A percentile compares a stretch with the other conserved stretches of the same genome.
These are phyloP conservation scores for Rhingia rostrata DNA, from an alignment of 2,888 invertebrate genomes.

Conservation along the genomic window DNA sequence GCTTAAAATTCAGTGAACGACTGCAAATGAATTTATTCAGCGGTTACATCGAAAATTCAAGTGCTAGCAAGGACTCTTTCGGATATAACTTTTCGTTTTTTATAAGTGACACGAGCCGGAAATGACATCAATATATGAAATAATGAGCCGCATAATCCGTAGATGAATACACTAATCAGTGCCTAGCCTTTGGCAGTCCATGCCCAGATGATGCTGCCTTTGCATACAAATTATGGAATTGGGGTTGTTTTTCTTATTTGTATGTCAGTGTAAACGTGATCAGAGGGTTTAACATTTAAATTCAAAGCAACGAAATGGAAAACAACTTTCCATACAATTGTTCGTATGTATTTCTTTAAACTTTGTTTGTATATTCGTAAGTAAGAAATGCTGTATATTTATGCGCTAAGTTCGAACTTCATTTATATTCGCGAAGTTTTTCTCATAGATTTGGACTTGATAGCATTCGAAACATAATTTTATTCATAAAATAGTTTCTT, in stretches of 20 bases:
- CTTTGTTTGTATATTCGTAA: background rate
- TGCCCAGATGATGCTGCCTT: background rate
- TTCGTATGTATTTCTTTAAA: background rate
- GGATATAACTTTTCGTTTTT: background rate
- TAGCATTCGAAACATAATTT: too few relatives aligned
- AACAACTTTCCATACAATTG: background rate
- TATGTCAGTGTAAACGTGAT: background rate
- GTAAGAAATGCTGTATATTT: too few relatives aligned
- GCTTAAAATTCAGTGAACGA: too few relatives aligned
- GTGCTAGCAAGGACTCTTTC: background rate
- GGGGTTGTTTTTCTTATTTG: background rate
- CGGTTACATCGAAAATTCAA: background rate
- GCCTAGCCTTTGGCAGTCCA: background rate
- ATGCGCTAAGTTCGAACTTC: too few relatives aligned
- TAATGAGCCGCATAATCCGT: constrained; percentile 1
- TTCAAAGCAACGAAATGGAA: background rate
- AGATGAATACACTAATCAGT: background rate
- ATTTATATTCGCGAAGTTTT: too few relatives aligned
- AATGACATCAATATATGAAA: background rate
- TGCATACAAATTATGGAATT: background rate
- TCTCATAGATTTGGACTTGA: too few relatives aligned
- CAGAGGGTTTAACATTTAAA: background rate
- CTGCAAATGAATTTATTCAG: too few relatives aligned
- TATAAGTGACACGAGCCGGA: background rate
- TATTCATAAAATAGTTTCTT: too few relatives aligned